phyloP scores from a whole-genome alignment of 1,140 invertebrate species.

The Hycleus cichorii region DNA sequence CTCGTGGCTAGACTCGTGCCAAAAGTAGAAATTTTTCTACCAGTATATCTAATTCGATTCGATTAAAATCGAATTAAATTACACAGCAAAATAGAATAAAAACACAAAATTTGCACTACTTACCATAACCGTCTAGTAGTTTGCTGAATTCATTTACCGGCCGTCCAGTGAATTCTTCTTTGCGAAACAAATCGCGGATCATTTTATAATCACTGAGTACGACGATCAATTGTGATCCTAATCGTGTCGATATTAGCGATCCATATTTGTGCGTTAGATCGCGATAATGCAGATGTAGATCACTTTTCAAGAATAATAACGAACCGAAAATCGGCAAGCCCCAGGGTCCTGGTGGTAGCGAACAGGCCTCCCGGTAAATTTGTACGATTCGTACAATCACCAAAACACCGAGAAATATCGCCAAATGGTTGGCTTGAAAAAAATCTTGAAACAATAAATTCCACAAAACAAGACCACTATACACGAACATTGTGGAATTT shows the following conservation, averaged over 20 bases:
- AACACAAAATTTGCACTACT: slow-evolving; percentile 42
- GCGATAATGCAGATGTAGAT: slow-evolving; percentile 69
- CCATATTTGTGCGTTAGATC: slow-evolving; percentile 71
- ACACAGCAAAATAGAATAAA: neutral
- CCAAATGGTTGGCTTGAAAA: slow-evolving; percentile 31
- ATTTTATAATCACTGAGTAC: slow-evolving; percentile 77
- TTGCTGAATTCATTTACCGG: slow-evolving; percentile 76
- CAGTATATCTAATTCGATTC: no score
- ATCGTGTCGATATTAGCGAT: slow-evolving; percentile 67
- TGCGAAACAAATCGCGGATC: slow-evolving; percentile 75
- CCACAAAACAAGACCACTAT: slow-evolving; percentile 33
- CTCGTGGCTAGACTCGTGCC: no score
- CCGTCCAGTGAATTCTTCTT: slow-evolving; percentile 77
- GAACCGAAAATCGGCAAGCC: slow-evolving; percentile 76
- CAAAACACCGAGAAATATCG: slow-evolving; percentile 51
- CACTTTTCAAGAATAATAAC: slow-evolving; percentile 66
- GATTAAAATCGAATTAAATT: no score
- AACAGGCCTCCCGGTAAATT: slow-evolving; percentile 47
- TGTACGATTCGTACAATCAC: slow-evolving; percentile 44
- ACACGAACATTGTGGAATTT: slow-evolving; percentile 32
- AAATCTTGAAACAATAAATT: slow-evolving; percentile 27
- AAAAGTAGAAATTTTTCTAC: no score
- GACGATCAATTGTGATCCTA: slow-evolving; percentile 74
- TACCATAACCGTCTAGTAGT: slow-evolving; percentile 83
- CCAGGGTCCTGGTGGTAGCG: slow-evolving; percentile 77